phyloP scores from a whole-genome alignment of 2,888 invertebrate genomes.

The Hemithea aestivaria region DNA sequence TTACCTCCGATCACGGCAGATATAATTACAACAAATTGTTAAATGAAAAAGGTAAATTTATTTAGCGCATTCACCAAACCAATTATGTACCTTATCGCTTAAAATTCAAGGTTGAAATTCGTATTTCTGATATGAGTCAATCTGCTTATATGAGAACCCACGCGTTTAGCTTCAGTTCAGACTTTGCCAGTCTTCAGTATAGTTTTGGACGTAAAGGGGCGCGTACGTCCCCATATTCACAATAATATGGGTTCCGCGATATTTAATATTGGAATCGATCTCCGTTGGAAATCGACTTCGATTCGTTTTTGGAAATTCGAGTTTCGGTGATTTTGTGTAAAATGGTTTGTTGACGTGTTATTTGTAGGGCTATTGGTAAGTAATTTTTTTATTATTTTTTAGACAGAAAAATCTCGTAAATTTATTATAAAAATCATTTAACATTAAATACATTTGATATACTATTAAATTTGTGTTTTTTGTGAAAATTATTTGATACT shows the following conservation, averaged over 20 bases:
- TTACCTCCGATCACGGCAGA: conserved; percentile 28
- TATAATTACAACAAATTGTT: conserved; percentile 50
- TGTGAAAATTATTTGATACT: too few species aligned
- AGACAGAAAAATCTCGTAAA: neutral
- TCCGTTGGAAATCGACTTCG: conserved; percentile 9
- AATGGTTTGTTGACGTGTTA: conserved; percentile 9
- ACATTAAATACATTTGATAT: too few species aligned
- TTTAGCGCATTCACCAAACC: conserved; percentile 15
- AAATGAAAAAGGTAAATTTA: conserved; percentile 52
- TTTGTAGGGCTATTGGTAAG: conserved; percentile 18
- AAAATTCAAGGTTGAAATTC: conserved; percentile 41
- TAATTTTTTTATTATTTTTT: conserved; percentile 4
- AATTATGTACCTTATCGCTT: conserved; percentile 32
- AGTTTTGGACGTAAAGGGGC: conserved; percentile 42
- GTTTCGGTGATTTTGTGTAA: conserved; percentile 19
- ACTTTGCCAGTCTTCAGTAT: conserved; percentile 57
- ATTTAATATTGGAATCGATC: conserved; percentile 13
- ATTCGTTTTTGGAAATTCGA: conserved; percentile 2
- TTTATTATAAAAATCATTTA: too few species aligned
- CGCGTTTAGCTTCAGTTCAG: conserved; percentile 59
- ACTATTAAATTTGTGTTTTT: too few species aligned
- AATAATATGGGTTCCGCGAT: conserved; percentile 25
- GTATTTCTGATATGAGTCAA: conserved; percentile 43
- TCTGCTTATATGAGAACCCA: conserved; percentile 44
- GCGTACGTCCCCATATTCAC: conserved; percentile 53